These are phyloP conservation scores for Zygaena filipendulae DNA, from an alignment of 2,888 invertebrate species.

Conservation along the genomic window DNA sequence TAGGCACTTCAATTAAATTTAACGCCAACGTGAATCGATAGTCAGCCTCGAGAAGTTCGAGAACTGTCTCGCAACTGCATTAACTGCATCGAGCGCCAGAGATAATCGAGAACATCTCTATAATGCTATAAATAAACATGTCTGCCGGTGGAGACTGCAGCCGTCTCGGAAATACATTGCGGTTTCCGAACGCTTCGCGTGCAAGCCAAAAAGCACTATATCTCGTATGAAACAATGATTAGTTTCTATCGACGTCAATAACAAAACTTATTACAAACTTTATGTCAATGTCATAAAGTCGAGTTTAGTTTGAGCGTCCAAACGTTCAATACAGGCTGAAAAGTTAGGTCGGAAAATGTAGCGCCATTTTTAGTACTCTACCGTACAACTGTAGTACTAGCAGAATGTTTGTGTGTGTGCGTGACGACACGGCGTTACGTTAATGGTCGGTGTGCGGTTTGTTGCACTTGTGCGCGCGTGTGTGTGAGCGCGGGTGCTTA, in stretches of 20 bases:
- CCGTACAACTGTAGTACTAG: slow-evolving; percentile 54
- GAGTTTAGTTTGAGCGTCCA: slow-evolving; percentile 19
- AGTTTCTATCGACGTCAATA: too few species aligned
- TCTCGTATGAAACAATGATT: too few species aligned
- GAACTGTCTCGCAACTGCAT: slow-evolving; percentile 17
- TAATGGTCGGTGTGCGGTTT: slow-evolving; percentile 28
- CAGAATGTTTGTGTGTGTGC: slow-evolving; percentile 32
- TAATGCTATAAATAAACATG: slow-evolving; percentile 50
- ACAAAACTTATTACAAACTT: too few species aligned
- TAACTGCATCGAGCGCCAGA: slow-evolving; percentile 8
- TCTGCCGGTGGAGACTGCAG: slow-evolving; percentile 52
- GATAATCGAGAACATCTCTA: slow-evolving; percentile 8
- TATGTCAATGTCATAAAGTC: slow-evolving; percentile 20
- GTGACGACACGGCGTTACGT: slow-evolving; percentile 19
- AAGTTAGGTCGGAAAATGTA: slow-evolving; percentile 57
- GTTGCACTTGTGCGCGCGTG: slow-evolving; percentile 18
- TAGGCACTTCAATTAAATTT: too few species aligned
- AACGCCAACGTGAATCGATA: too few species aligned
- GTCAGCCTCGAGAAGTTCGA: too few species aligned
- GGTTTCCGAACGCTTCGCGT: background rate
- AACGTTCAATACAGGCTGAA: too few species aligned
- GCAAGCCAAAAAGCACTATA: too few species aligned
- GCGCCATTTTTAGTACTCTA: slow-evolving; percentile 58
- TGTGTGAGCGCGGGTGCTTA: slow-evolving; percentile 24
- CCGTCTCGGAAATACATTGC: slow-evolving; percentile 5